phyloP scores from a whole-genome alignment of 2,888 invertebrate genomes.

The Rhynchonema sp. region DNA sequence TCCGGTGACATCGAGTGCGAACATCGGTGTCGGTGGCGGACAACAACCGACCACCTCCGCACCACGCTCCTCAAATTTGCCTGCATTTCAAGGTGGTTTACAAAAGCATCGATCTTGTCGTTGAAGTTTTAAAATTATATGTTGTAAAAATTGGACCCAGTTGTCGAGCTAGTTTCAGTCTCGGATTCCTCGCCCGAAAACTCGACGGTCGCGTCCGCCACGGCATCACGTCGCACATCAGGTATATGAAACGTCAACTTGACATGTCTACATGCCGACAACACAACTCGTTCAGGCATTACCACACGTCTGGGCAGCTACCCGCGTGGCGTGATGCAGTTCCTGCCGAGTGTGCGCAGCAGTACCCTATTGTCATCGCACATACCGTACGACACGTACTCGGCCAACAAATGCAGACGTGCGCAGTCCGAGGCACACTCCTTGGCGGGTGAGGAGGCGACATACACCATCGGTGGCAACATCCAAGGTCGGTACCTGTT shows the following conservation, averaged over 20 bases:
- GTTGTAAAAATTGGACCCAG: not conserved
- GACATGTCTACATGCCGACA: not conserved
- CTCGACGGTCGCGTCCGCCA: not conserved
- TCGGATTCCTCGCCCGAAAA: not conserved
- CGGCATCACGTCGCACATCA: not conserved
- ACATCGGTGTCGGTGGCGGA: too few relatives aligned
- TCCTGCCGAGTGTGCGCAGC: slow-evolving; percentile 15
- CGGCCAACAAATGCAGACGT: not conserved
- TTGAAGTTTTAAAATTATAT: not conserved
- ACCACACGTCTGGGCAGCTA: slow-evolving; percentile 12
- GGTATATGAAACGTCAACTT: too few relatives aligned
- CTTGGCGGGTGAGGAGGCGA: too few relatives aligned
- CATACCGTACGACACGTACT: not conserved
- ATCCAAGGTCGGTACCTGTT: too few relatives aligned
- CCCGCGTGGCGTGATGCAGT: slow-evolving; percentile 24
- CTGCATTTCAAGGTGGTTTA: not conserved
- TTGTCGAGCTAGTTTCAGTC: not conserved
- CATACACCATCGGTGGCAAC: too few relatives aligned
- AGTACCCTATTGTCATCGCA: not conserved
- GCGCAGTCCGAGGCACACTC: not conserved
- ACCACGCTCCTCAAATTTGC: too few relatives aligned
- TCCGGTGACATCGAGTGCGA: too few relatives aligned
- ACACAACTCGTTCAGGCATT: not conserved
- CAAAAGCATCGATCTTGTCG: too few relatives aligned
- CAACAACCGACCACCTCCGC: too few relatives aligned